A percentile compares a stretch with the other conserved stretches of the same genome.
Evolutionary conservation across 64 coral and sea anemone genomes (phyloP).

Genomic region (Cladopsammia gracilis): DNA sequence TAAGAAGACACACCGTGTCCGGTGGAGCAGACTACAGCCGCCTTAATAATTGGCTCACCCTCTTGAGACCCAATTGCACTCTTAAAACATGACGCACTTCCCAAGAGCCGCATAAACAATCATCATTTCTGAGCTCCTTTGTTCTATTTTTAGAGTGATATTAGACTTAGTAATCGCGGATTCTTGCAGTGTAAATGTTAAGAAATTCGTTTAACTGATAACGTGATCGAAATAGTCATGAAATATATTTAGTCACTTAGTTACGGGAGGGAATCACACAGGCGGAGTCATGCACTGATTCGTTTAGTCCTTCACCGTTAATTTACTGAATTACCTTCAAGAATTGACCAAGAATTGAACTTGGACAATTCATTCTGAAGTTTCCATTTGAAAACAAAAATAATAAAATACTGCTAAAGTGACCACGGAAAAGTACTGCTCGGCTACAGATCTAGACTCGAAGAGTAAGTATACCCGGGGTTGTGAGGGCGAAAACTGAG

Average conservation of each 20-base stretch:
- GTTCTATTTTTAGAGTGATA: slow-evolving; percentile 30
- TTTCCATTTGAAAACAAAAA: too few species aligned
- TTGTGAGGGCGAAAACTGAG: too few species aligned
- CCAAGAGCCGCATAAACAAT: slow-evolving; percentile 11
- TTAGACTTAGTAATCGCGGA: not conserved
- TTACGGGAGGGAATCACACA: not conserved
- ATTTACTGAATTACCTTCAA: too few species aligned
- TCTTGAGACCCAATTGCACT: not conserved
- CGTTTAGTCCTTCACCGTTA: not conserved
- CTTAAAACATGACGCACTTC: slow-evolving; percentile 15
- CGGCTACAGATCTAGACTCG: too few species aligned
- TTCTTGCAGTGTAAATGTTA: slow-evolving; percentile 17
- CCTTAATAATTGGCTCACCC: slow-evolving; percentile 8
- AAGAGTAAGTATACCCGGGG: too few species aligned
- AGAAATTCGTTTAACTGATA: not conserved
- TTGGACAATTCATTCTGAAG: too few species aligned
- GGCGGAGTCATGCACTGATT: not conserved
- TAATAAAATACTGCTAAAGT: too few species aligned
- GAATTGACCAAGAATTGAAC: too few species aligned
- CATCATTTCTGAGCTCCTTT: slow-evolving; percentile 3
- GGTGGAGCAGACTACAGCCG: not conserved
- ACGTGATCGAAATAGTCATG: not conserved
- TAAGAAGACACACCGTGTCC: not conserved
- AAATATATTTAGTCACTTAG: not conserved
- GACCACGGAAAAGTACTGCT: too few species aligned